These are phyloP conservation scores for Heliconius hermathena DNA, from an alignment of 1,140 invertebrate species.

Conservation along the genomic window DNA sequence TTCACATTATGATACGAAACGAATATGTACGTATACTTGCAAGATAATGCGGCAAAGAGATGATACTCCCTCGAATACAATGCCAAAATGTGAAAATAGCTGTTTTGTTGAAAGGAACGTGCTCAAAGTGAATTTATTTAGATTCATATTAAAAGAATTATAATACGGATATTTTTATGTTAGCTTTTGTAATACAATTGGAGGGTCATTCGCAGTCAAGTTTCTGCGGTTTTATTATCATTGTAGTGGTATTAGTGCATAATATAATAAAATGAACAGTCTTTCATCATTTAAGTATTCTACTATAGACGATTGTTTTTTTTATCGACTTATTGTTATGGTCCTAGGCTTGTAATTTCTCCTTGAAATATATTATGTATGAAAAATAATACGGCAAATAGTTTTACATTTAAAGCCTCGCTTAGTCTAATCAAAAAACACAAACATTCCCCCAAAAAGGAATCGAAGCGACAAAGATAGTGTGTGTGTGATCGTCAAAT, in stretches of 20 bases:
- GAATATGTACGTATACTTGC: slow-evolving; percentile 1
- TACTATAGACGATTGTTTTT: not conserved
- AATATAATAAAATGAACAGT: not conserved
- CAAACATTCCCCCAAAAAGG: too few species aligned
- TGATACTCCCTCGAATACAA: slow-evolving; percentile 13
- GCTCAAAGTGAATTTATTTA: slow-evolving; percentile 32
- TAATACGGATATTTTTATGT: slow-evolving; percentile 16
- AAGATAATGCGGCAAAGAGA: slow-evolving; percentile 18
- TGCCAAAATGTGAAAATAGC: slow-evolving; percentile 25
- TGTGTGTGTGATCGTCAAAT: not conserved
- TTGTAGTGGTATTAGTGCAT: not conserved
- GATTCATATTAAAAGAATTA: slow-evolving; percentile 31
- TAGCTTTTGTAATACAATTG: not conserved
- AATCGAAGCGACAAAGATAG: too few species aligned
- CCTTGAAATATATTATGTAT: too few species aligned
- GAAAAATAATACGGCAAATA: too few species aligned
- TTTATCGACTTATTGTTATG: not conserved
- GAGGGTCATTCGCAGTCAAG: slow-evolving; percentile 5
- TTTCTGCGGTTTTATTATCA: not conserved
- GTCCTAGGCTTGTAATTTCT: too few species aligned
- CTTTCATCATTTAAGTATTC: not conserved
- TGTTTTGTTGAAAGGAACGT: slow-evolving; percentile 18
- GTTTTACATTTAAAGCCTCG: too few species aligned
- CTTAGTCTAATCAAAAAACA: too few species aligned
- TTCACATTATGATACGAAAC: slow-evolving; percentile 4